A percentile compares a stretch with the other conserved stretches of the same genome.
Evolutionary conservation across 2,888 invertebrate genomes (phyloP).

Genomic region (Caenorhabditis sinica): DNA sequence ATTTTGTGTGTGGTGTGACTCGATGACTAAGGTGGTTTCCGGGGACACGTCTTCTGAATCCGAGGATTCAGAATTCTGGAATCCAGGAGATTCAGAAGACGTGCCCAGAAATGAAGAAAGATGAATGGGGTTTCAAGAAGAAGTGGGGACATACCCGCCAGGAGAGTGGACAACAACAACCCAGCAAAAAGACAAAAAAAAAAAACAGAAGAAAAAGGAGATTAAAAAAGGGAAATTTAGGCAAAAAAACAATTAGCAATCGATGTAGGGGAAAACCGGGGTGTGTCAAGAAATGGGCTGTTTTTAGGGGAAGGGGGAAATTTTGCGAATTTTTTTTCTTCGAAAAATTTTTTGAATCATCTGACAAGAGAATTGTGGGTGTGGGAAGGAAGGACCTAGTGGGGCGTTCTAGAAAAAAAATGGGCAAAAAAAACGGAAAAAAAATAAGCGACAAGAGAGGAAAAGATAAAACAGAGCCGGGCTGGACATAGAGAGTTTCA

Average conservation of each 20-base stretch:
- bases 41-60: too few species aligned
- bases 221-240: neutral
- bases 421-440: neutral
- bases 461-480: neutral
- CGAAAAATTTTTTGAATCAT: neutral
- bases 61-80: too few species aligned
- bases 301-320: neutral
- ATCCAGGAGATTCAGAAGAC: too few species aligned
- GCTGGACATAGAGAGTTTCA: too few species aligned
- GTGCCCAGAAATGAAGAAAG: neutral
- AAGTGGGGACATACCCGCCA: constrained; percentile 31
- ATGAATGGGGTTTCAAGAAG: neutral
- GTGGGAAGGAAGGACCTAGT: constrained; percentile 53
- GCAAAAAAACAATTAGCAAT: neutral
- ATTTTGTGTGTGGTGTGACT: neutral
- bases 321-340: neutral
- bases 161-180: constrained; percentile 57
- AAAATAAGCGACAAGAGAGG: neutral
- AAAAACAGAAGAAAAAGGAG: neutral
- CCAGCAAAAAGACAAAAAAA: constrained; percentile 37
- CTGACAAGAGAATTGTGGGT: constrained; percentile 35
- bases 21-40: neutral
- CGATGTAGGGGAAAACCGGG: neutral
- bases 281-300: constrained; percentile 1
- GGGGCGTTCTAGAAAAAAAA: constrained; percentile 32